Conservation (phyloP, 2,888 invertebrate species). For the Boloria euphrosyne region DNA sequence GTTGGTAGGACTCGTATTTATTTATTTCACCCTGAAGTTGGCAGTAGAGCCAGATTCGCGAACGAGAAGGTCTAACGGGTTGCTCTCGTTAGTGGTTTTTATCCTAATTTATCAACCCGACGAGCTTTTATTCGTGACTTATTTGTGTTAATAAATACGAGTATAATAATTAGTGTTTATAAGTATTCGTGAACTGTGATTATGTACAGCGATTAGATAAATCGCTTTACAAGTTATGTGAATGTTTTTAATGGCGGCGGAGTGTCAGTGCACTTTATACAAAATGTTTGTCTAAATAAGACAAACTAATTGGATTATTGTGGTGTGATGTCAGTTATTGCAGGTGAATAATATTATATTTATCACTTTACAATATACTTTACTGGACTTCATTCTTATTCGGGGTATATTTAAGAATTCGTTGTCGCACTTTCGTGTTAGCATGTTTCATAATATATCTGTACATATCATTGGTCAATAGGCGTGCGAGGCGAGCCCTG, state of each 20-base stretch:
- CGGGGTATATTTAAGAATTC: neutral
- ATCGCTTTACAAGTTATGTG: conserved; percentile 57
- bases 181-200: conserved; percentile 14
- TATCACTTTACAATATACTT: conserved; percentile 1
- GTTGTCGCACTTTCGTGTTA: neutral
- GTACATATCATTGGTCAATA: conserved; percentile 56
- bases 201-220: conserved; percentile 50
- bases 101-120: conserved; percentile 49
- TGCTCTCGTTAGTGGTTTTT: conserved; percentile 53
- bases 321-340: conserved; percentile 61
- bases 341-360: conserved; percentile 53
- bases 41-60: conserved; percentile 59
- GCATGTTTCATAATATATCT: conserved; percentile 9
- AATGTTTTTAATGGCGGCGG: conserved; percentile 67
- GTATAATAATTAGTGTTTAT: conserved; percentile 22
- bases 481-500: conserved; percentile 56
- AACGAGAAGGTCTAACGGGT: conserved; percentile 59
- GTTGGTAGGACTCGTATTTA: conserved; percentile 55
- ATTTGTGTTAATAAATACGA: conserved; percentile 54
- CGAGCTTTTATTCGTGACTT: conserved; percentile 66
- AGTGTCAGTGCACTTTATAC: conserved; percentile 45
- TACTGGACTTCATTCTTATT: too few species aligned
- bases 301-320: conserved; percentile 49
- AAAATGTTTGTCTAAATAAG: conserved; percentile 66
- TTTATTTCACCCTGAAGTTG: conserved; percentile 61